Base-by-base conservation (phyloP, 2,888 invertebrate genomes). In the Fragum whitleyi region DNA sequence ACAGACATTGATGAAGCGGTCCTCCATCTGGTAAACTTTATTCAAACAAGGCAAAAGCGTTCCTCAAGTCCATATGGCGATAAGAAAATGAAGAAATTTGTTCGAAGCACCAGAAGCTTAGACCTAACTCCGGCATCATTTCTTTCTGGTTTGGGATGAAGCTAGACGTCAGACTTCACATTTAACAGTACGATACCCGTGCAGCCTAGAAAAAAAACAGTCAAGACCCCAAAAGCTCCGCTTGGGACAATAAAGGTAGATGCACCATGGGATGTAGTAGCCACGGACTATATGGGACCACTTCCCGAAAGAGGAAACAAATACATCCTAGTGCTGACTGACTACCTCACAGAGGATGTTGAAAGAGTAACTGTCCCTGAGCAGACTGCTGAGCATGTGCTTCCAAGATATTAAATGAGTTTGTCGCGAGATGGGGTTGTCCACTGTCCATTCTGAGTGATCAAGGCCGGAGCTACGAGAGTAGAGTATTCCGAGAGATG, bases 221-320 rank as follows among this genome's bases (percentile, higher is more conserved):
- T 11, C 7, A 59, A 26, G 28, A 26, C 28, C 7, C 28, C 62
- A 21, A 47, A 62, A 55, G 75, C 80, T 9, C 69, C 69, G n/a
- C n/a, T 74, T 23, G 61, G 74, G 19, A 5, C 98, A 98, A 92
- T 97, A 96, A 32, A 97, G 96, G 95, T 98, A 97, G 91, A 97
- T 96, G 19, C 55, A 7, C 77, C 83, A 19, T 55, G 76, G 62
- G 77, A 83, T 28, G 39, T 59, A 0, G 1, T 79, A n/a, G 74
- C 77, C 14, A 51, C 68, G 5, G 78, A 84, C 21, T 76, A 78
- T 53, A 21, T 74, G 0, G 83, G 80, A 11, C 81, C 81, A n/a
- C 67, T 86, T 5, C 79, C 81, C 59, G 14, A 29, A 7, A 72
- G 77, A 68, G 76, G 62, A 9, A 75, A 81, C 39, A 23, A 47